Evolutionary conservation across 2,113 vertebrate genomes (phyloP).

Genomic region (Oryctolagus cuniculus): mOryCun1.1 NC_091435.1:102383501-102384000

Average conservation of each 20-base stretch:
- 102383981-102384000: background rate
- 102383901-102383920: conserved; percentile 28
- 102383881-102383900: background rate
- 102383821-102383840: conserved; percentile 48
- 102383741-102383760: conserved; percentile 69
- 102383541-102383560: background rate
- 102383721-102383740: background rate
- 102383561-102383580: background rate
- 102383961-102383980: background rate
- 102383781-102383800: conserved; percentile 59
- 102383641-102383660: background rate
- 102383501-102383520: conserved; percentile 49
- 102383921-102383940: background rate
- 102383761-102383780: conserved; percentile 12
- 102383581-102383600: background rate
- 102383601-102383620: background rate
- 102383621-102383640: background rate
- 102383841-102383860: conserved; percentile 58
- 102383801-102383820: conserved; percentile 43
- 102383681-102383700: background rate
- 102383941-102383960: background rate
- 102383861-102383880: conserved; percentile 33
- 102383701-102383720: conserved; percentile 62
- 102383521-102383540: conserved; percentile 38
- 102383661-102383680: background rate